A percentile compares a stretch with the other conserved stretches of the same genome.
Evolutionary conservation across 2,113 vertebrate species (phyloP).

Genomic region (Poeciliopsis turrubarensis): DNA sequence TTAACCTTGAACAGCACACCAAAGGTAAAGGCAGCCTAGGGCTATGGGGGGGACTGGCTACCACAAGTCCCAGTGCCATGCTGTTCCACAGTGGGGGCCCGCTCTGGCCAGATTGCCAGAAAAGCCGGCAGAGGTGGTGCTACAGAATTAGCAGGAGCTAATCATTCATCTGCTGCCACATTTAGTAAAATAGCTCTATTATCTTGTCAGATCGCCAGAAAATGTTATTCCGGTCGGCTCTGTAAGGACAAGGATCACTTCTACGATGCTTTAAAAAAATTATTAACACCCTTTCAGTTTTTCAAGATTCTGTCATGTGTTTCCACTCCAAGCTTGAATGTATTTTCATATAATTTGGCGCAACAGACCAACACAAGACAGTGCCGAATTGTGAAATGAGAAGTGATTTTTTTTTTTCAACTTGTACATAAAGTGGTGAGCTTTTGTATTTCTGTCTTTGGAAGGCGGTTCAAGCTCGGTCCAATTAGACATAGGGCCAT

Average conservation of each 20-base stretch:
- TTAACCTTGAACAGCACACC: conserved; percentile 78
- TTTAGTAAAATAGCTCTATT: conserved; percentile 49
- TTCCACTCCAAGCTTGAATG: background rate
- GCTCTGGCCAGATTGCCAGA: conserved; percentile 71
- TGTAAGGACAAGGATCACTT: conserved; percentile 2
- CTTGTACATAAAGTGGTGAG: background rate
- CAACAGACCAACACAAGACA: background rate
- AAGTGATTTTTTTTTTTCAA: background rate
- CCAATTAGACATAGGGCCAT: background rate
- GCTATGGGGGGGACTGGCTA: conserved; percentile 62
- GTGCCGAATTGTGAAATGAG: background rate
- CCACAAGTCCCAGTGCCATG: conserved; percentile 70
- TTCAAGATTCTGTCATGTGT: background rate
- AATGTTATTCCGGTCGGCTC: conserved; percentile 35
- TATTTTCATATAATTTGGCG: background rate
- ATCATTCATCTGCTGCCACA: conserved; percentile 60
- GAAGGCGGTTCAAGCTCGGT: background rate
- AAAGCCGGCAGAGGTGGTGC: conserved; percentile 51
- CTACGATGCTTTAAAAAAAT: background rate
- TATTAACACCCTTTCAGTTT: background rate
- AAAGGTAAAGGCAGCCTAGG: conserved; percentile 78
- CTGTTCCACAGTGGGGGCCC: conserved; percentile 72
- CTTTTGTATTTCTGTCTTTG: background rate
- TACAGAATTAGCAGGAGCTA: conserved; percentile 31
- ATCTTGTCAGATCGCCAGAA: conserved; percentile 56